Percentiles rank a stretch among this genome's conserved stretches.
phyloP scores from a whole-genome alignment of 2,113 vertebrate species.

The Onychostoma macrolepis region DNA sequence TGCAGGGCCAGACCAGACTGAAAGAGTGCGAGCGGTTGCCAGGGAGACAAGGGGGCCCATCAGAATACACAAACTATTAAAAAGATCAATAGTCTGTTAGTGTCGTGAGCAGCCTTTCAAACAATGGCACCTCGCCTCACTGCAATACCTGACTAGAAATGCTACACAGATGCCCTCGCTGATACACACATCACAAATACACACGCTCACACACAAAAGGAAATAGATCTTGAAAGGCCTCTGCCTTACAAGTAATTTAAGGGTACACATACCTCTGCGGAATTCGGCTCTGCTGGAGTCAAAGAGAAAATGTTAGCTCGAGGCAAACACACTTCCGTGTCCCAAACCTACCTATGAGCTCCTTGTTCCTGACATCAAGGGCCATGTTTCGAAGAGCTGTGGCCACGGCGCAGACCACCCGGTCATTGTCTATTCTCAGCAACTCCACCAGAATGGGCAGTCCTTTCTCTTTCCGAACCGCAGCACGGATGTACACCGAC shows the following conservation, averaged over 20 bases:
- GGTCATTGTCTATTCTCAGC: conserved; percentile 97
- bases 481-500: conserved; percentile 97
- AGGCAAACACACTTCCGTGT: background rate
- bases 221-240: conserved; percentile 27
- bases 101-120: conserved; percentile 59
- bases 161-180: conserved; percentile 30
- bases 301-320: conserved; percentile 28
- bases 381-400: conserved; percentile 98
- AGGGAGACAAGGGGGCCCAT: conserved; percentile 68
- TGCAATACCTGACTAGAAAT: conserved; percentile 19
- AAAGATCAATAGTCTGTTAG: conserved; percentile 65
- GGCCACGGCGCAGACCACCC: conserved; percentile 98
- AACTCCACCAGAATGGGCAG: conserved; percentile 96
- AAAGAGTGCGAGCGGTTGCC: conserved; percentile 66
- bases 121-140: conserved; percentile 47
- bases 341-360: conserved; percentile 90
- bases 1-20: conserved; percentile 48
- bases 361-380: conserved; percentile 98
- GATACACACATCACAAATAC: conserved; percentile 19
- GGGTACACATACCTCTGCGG: conserved; percentile 20
- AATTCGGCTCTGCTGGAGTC: background rate
- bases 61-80: conserved; percentile 64
- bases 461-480: conserved; percentile 97
- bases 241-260: conserved; percentile 35
- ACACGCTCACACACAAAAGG: conserved; percentile 8